Evolutionary conservation across 2,888 invertebrate species (phyloP).

Genomic region (Escarpia spicata): DNA sequence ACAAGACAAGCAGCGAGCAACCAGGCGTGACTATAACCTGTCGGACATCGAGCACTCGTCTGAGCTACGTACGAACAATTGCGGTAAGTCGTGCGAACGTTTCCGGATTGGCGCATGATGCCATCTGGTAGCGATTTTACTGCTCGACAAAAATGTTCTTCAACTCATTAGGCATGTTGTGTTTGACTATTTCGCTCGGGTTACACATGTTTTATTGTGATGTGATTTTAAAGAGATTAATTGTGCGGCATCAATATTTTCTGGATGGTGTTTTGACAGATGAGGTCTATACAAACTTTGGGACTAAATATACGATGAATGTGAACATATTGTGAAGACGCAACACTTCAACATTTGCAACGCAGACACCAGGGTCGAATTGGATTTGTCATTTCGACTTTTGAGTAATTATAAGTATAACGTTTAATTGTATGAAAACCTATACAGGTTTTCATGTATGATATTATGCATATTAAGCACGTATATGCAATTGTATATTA

Average conservation of each 20-base stretch:
- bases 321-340: background rate
- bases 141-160: background rate
- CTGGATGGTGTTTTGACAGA: background rate
- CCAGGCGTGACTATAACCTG: slow-evolving; percentile 11
- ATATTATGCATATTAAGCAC: too few species aligned
- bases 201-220: background rate
- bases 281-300: background rate
- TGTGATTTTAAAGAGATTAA: background rate
- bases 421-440: too few species aligned
- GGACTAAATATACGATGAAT: background rate
- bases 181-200: background rate
- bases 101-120: background rate
- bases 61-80: background rate
- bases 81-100: background rate
- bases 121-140: background rate
- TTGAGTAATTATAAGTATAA: too few species aligned
- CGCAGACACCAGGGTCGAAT: background rate
- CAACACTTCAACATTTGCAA: background rate
- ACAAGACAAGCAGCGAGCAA: background rate
- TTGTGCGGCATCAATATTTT: background rate
- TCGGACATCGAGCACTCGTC: background rate
- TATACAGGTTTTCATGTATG: too few species aligned
- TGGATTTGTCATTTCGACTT: background rate
- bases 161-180: background rate
- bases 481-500: too few species aligned